Evolutionary conservation across 2,797 vertebrate genomes (phyloP), one percentile per base, ranked within the genome.

Genomic region (Heterohyrax brucei): DNA sequence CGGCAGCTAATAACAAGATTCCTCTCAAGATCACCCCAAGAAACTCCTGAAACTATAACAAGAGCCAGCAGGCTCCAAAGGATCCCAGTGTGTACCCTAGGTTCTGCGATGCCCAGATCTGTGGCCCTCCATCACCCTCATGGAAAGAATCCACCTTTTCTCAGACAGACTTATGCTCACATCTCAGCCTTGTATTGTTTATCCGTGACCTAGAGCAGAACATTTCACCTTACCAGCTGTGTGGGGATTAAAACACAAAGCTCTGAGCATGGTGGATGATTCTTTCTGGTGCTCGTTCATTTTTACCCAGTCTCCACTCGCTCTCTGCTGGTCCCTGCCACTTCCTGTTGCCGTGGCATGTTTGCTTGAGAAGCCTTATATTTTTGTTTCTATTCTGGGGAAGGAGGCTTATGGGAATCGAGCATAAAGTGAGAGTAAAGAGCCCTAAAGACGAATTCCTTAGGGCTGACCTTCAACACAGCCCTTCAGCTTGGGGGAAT

Each of bases 321-420:
- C 22, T 3, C 4, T 26, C 18, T 2, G 70, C 59, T 0, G 5
- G 44, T 62, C 76, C 7, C 44, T 7, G 7, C 3, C 9, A 24
- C 61, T 64, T 66, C n/a, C 28, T 24, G 64, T 22, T 16, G 28
- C 19, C n/a, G 1, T 2, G 10, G 28, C 4, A 1, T 7, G 59
- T 39, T 61, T 2, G 5, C 21, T 28, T 3, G 72, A 64, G 64
- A 0, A 19, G 30, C 0, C 53, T 56, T 1, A 0, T 50, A 39
- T 21, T 89, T 87, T 53, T 72, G 81, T 48, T 62, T 21, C 86
- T 80, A 16, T 1, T 10, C n/a, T 59, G 56, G 70, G 39, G 59
- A 21, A n/a, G 80, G 39, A 89, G 72, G 46, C 48, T 7, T 3
- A 53, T 0, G 61, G 61, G 26, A 66, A 91, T 9, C 24, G 24